Base-by-base conservation (phyloP, 92 coral and sea anemone genomes). In the Muricea muricata region DNA sequence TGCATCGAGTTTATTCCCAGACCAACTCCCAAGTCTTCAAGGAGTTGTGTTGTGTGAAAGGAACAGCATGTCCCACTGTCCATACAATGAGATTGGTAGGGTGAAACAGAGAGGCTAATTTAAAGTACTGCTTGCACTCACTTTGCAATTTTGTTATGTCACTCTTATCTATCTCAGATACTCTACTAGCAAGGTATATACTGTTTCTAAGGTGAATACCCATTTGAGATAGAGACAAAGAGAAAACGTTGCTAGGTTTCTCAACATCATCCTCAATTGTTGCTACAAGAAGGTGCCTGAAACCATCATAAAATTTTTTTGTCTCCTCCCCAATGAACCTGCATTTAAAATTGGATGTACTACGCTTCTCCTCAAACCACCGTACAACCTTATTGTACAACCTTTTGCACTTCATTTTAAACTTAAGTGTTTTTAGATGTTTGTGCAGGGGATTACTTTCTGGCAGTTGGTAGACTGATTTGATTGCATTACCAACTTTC, bases 241-340 rank as follows among this genome's bases (percentile, higher is more conserved):
- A 47, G 45, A 78, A 45, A 42, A 55, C 68, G 20, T 74, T 54
- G 65, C 78, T 87, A 33, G 34, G 66, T 78, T 73, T 87, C 85
- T 82, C 91, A 63, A 81, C 83, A 80, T 90, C 91, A 67, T 87
- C 88, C 17, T 34, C 75, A 82, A 85, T 82, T 63, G 45, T 78
- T 65, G 93, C 91, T 65, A 78, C 78, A 74, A 89, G 66, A 47
- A 88, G 73, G 47, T 74, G 67, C 83, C 72, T 87, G 48, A 87
- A 89, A 57, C 63, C 84, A 82, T 83, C 75, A 82, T 87, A 91
- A 80, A 91, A 91, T 63, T 87, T 91, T 48, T 89, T 85, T 13
- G 91, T 90, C 87, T 90, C 91, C 72, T 90, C 93, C 77, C 89
- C 91, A 13, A 91, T 91, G 85, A 91, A 91, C 76, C 91, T 91